Evolutionary conservation across 2,888 invertebrate genomes (phyloP), one percentile per base, ranked within the genome.

Genomic region (Rhingia rostrata): DNA sequence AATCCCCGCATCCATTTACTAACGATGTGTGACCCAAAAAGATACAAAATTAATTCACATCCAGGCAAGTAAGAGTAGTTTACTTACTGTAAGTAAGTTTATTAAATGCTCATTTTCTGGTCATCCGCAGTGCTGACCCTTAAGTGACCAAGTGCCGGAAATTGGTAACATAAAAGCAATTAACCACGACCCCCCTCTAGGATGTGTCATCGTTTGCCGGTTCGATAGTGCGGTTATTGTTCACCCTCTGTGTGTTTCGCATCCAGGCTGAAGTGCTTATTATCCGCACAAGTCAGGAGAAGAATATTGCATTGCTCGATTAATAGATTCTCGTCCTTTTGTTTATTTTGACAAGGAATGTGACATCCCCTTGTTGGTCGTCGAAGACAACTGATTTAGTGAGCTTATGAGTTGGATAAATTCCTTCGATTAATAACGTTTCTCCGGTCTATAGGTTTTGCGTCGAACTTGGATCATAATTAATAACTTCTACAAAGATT

Each of bases 131-230:
- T 32, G n/a, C 30, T 79, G 73, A 43, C 69, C 84, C 64, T 66
- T 14, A 60, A 66, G 64, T 56, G 66, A 70, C 80, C 80, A 70
- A 84, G 74, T 75, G 84, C 80, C 80, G 84, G 84, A 84, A 80
- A 84, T 84, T 84, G 84, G 84, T 84, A 84, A 80, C 84, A 84
- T 80, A 80, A 84, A 84, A 80, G 80, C 84, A 84, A 84, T 84
- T 84, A 84, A 84, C 66, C 61, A 61, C 43, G 14, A 60, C 45
- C 67, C 60, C 78, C 83, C 70, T 58, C 43, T 47, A 75, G 84
- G 80, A 84, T 80, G 60, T 84, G 80, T 66, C 84, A 84, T 84
- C 74, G 70, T 75, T 80, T 84, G 80, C 69, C 70, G 80, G 69
- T 80, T 54, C 53, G 49, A 64, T 66, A 54, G 66, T 70, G 60